These are phyloP conservation scores for Tautogolabrus adspersus DNA, from an alignment of 2,113 vertebrate genomes.

Conservation along the genomic window DNA sequence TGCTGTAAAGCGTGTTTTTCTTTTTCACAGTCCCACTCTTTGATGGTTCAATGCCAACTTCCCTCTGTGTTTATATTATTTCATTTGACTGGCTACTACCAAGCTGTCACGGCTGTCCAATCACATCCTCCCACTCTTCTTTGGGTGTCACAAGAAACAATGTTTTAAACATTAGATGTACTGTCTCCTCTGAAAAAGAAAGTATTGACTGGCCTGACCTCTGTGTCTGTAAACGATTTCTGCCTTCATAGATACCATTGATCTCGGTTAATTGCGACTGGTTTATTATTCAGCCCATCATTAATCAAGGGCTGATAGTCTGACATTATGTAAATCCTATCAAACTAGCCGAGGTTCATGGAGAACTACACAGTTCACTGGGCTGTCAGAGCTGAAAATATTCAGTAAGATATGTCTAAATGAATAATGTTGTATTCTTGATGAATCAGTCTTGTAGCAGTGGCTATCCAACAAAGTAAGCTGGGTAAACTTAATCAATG, in stretches of 20 bases:
- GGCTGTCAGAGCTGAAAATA: too few species aligned
- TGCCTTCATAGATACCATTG: conserved; percentile 9
- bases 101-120: conserved; percentile 18
- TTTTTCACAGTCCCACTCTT: not conserved
- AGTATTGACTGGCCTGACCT: conserved; percentile 18
- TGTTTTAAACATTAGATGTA: not conserved
- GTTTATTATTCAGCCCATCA: conserved; percentile 1
- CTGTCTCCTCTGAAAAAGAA: not conserved
- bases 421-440: too few species aligned
- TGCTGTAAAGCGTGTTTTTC: not conserved
- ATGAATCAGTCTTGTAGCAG: too few species aligned
- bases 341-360: not conserved
- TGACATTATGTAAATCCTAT: not conserved
- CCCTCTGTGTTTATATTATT: not conserved
- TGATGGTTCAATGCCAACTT: conserved; percentile 12
- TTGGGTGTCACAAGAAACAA: not conserved
- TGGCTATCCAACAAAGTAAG: too few species aligned
- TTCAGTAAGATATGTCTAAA: too few species aligned
- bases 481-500: too few species aligned
- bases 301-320: not conserved
- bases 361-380: not conserved
- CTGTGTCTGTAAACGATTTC: conserved; percentile 4
- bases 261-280: not conserved
- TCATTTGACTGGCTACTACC: not conserved
- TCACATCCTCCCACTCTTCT: not conserved